These are phyloP conservation scores for Heliothis peltigera DNA, from an alignment of 2,888 invertebrate genomes.

Conservation along the genomic window DNA sequence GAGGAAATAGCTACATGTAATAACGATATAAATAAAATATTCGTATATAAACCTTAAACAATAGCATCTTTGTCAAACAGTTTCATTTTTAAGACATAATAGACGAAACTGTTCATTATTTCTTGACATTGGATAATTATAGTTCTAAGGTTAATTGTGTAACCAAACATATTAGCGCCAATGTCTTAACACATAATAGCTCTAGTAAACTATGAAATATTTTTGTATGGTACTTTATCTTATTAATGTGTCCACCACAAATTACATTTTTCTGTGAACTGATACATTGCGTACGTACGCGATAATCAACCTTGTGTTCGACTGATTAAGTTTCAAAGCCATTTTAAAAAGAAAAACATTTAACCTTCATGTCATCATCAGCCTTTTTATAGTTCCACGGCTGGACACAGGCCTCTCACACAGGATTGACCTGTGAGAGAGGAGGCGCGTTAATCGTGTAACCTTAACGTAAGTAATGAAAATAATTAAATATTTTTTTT, in stretches of 20 bases:
- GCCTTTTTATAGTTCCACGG: too few species aligned
- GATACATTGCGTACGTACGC: neutral
- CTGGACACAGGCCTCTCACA: too few species aligned
- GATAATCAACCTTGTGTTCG: slow-evolving; percentile 17
- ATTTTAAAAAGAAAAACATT: neutral
- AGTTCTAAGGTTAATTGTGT: slow-evolving; percentile 15
- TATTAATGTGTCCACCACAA: slow-evolving; percentile 2
- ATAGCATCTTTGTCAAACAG: slow-evolving; percentile 40
- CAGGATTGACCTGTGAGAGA: too few species aligned
- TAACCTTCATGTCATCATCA: too few species aligned
- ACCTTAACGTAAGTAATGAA: too few species aligned
- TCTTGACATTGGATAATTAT: slow-evolving; percentile 9
- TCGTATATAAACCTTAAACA: slow-evolving; percentile 30
- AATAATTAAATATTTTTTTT: too few species aligned
- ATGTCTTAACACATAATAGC: neutral
- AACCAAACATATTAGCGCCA: neutral
- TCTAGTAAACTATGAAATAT: neutral
- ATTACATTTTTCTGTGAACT: slow-evolving; percentile 13
- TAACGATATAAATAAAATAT: slow-evolving; percentile 24
- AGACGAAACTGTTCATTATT: slow-evolving; percentile 35
- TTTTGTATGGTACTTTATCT: slow-evolving; percentile 1
- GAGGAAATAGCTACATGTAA: slow-evolving; percentile 43
- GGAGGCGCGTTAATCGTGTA: too few species aligned
- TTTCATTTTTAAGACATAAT: slow-evolving; percentile 42
- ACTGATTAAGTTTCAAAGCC: slow-evolving; percentile 16